Conservation (phyloP, 2,797 vertebrate species). For the Dromococcyx pavoninus region DNA sequence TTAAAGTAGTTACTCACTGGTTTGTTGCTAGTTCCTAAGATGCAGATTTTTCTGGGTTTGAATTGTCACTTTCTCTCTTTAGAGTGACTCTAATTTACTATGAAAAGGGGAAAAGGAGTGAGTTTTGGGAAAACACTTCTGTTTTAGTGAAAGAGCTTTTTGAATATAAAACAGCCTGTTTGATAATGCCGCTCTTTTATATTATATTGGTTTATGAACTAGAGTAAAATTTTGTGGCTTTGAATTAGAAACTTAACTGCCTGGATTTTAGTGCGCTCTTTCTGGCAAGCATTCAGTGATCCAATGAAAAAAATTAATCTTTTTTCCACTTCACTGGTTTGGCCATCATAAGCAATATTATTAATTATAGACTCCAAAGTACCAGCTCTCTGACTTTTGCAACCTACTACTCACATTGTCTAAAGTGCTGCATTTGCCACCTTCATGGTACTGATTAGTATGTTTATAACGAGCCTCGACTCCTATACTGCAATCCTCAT, state of each 20-base stretch:
- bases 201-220: background rate
- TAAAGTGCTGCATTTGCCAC: slow-evolving; percentile 23
- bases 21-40: background rate
- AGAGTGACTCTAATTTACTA: background rate
- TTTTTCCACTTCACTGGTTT: slow-evolving; percentile 43
- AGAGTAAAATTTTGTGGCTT: background rate
- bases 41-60: background rate
- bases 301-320: slow-evolving; percentile 48
- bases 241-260: slow-evolving; percentile 46
- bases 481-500: background rate
- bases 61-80: background rate
- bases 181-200: background rate
- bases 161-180: background rate
- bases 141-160: background rate
- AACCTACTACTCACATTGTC: slow-evolving; percentile 14
- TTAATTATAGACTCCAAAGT: slow-evolving; percentile 18
- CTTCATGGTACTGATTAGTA: slow-evolving; percentile 18
- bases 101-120: background rate
- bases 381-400: background rate
- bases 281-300: background rate
- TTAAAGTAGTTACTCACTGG: background rate
- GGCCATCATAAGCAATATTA: background rate
- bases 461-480: background rate
- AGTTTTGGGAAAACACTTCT: background rate
- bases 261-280: slow-evolving; percentile 29